Conservation (phyloP, 2,888 invertebrate genomes). For the Protonemura montana region DNA sequence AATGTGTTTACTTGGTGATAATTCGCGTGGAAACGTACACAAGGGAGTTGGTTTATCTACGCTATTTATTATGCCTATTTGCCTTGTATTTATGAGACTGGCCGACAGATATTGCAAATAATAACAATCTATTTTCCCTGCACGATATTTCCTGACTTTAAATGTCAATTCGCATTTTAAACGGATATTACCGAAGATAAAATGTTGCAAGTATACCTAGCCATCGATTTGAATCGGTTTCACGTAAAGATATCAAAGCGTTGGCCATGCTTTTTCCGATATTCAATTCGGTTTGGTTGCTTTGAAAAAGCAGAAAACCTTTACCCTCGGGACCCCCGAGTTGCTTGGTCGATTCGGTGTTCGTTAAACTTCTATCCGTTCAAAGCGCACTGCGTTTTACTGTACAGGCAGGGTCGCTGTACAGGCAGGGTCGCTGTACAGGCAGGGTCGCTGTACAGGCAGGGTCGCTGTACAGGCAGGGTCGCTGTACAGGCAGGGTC, state of each 20-base stretch:
- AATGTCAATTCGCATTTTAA: background rate
- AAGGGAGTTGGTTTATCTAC: background rate
- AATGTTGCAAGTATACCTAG: background rate
- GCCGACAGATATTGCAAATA: background rate
- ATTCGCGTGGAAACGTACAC: background rate
- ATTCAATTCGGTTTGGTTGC: background rate
- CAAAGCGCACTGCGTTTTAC: too few relatives aligned
- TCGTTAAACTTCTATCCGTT: too few relatives aligned
- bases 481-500: too few relatives aligned
- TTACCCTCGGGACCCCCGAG: too few relatives aligned
- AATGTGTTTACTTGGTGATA: constrained; percentile 2
- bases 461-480: too few relatives aligned
- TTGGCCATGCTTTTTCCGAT: background rate
- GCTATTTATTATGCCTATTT: background rate
- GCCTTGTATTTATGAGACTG: background rate
- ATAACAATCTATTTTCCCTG: too few relatives aligned
- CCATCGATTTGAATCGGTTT: background rate
- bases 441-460: too few relatives aligned
- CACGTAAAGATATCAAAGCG: background rate
- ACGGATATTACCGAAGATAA: background rate
- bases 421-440: too few relatives aligned
- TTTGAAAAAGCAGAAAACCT: background rate
- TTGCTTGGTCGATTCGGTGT: too few relatives aligned
- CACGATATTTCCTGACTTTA: background rate
- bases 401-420: too few relatives aligned